Base-by-base conservation (phyloP, 64 coral and sea anemone species). In the Dendrophyllia cribrosa region DNA sequence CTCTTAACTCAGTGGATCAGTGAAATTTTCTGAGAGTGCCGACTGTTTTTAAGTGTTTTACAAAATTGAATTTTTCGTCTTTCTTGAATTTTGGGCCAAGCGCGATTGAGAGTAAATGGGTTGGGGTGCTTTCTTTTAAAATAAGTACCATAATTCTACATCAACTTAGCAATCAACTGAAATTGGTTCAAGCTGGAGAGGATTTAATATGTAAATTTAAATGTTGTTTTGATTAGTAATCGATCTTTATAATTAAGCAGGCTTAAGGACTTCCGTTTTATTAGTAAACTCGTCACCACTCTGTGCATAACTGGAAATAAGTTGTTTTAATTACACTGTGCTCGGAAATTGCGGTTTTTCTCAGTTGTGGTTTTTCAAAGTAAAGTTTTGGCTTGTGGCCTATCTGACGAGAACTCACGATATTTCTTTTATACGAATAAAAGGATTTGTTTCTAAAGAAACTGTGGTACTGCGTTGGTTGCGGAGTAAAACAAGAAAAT, bases 151-250 rank as follows among this genome's bases (percentile, higher is more conserved):
- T 19, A 7, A 46, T 7, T 34, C 64, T 63, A 64, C 16, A 46
- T 82, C 78, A 82, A 43, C 58, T 46, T 64, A 8, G 58, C 24
- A 82, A 44, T 82, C 15, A 63, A n/a, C n/a, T n/a, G n/a, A n/a
- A 82, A 20, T 1, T 14, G 9, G 45, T 47, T 7, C 44, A 34
- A 34, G 34, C 34, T 34, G 34, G 34, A 34, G 34, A 34, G 34
- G 34, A 34, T 34, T 34, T 34, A 34, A 34, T 34, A 2, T 34
- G 0, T 34, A 34, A 34, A 34, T 34, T 34, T 15, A 78, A 84
- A 65, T 84, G 80, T 51, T 84, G 80, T 50, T 84, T 66, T 84
- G 14, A 84, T 84, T 67, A 63, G 61, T 84, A 84, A 84, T 66
- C 45, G 80, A 67, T 84, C 60, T 68, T 68, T 67, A 23, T 12